Evolutionary conservation across 2,888 invertebrate genomes (phyloP).

Genomic region (Cantharis rustica): DNA sequence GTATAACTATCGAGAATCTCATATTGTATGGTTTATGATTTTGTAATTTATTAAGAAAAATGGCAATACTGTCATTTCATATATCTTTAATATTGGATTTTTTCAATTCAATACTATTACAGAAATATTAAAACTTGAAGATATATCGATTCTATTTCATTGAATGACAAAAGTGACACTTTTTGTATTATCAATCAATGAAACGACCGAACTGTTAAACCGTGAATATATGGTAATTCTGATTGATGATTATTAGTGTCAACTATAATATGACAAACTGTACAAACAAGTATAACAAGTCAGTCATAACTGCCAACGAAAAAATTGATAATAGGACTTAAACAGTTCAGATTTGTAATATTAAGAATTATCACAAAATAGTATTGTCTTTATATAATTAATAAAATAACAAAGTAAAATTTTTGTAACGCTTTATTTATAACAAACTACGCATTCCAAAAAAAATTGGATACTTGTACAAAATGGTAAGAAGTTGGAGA

Average conservation of each 20-base stretch:
- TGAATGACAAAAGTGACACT: neutral
- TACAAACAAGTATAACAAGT: constrained; percentile 5
- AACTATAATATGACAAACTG: constrained; percentile 5
- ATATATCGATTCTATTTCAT: constrained; percentile 9
- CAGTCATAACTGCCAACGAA: neutral
- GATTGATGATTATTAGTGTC: constrained; percentile 10
- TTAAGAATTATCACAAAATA: neutral
- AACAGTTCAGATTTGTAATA: neutral
- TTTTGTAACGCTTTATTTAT: no score
- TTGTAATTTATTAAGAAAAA: neutral
- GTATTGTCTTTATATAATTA: no score
- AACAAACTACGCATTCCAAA: no score
- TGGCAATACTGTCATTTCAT: neutral
- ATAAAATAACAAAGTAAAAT: no score
- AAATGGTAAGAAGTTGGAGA: no score
- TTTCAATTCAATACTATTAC: neutral
- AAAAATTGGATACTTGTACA: no score
- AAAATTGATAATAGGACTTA: neutral
- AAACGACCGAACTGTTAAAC: constrained; percentile 9
- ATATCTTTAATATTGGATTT: neutral
- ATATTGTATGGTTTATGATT: neutral
- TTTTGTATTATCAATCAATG: constrained; percentile 12
- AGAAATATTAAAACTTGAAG: neutral
- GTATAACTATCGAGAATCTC: neutral
- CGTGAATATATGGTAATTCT: constrained; percentile 13